A percentile compares a stretch with the other conserved stretches of the same genome.
These are phyloP conservation scores for Aporrectodea caliginosa DNA, from an alignment of 1,140 invertebrate genomes.

Conservation along the genomic window DNA sequence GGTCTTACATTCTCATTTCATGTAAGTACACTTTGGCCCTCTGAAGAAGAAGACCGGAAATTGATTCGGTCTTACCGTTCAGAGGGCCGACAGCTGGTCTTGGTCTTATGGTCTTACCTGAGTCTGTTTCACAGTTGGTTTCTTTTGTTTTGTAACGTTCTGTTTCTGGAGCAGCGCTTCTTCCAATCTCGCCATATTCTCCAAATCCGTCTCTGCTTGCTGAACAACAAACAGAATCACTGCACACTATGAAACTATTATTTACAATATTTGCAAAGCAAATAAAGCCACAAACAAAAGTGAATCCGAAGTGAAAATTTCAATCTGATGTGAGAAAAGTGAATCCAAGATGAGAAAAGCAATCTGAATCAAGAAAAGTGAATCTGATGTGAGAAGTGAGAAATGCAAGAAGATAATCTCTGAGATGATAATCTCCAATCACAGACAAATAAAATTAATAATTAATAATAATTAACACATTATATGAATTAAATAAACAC, in stretches of 20 bases:
- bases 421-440: not conserved
- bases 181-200: slow-evolving; percentile 9
- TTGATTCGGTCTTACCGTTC: no score
- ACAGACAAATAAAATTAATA: not conserved
- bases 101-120: no score
- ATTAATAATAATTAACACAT: no score
- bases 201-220: slow-evolving; percentile 19
- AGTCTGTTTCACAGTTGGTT: not conserved
- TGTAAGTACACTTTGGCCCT: no score
- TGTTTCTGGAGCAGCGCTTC: slow-evolving; percentile 6
- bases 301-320: not conserved
- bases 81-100: no score
- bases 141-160: not conserved
- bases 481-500: no score
- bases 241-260: not conserved
- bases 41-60: no score
- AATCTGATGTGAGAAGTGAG: not conserved
- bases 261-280: not conserved
- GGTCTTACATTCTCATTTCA: no score
- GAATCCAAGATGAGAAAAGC: not conserved
- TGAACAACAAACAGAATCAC: not conserved
- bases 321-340: not conserved
- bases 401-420: not conserved
- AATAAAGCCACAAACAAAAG: not conserved
- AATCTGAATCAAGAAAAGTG: not conserved